Evolutionary conservation across 1,140 invertebrate species (phyloP), one percentile per base, ranked within the genome.

Genomic region (Drosophila ironensis): DNA sequence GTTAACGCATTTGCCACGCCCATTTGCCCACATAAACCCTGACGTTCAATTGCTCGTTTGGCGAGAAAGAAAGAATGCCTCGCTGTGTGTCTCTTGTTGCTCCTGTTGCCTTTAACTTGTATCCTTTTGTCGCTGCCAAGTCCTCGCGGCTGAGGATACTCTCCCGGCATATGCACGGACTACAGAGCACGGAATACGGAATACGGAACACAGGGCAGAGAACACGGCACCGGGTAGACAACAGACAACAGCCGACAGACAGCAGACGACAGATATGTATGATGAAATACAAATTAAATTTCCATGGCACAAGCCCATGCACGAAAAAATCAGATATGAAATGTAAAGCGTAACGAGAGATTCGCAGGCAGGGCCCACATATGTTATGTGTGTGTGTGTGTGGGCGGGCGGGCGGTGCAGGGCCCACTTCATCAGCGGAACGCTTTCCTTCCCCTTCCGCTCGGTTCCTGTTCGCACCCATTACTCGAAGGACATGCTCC

Each of bases 271-370:
- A 69, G 69, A 64, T 70, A 60, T 67, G 47, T 86, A 80, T 84
- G 80, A 84, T 86, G 78, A 80, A 84, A 84, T 80, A 84, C 78
- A 86, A 84, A 84, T 84, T 84, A 84, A 84, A 84, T 84, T 84
- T 78, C 80, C 70, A 77, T 37, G 42, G 42, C 47, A 69, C 27
- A 59, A 25, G 44, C 50, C 41, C 66, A 47, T 45, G 67, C 72
- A 66, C 46, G 28, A 66, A 72, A 75, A 78, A 81, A 84, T 81
- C 77, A 84, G 78, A 84, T 84, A 78, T 84, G 78, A 82, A 82
- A 84, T 84, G 77, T 78, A 82, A 82, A 82, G 60, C 72, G 76
- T 72, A 69, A 54, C 63, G 52, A 41, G 48, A 46, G 35, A n/a
- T n/a, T 40, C 35, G 11, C 37, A 20, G 37, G 38, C 11, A 8